These are phyloP conservation scores for Melanotaenia pygmaea DNA, from an alignment of 2,797 vertebrate genomes.

Conservation along the genomic window DNA sequence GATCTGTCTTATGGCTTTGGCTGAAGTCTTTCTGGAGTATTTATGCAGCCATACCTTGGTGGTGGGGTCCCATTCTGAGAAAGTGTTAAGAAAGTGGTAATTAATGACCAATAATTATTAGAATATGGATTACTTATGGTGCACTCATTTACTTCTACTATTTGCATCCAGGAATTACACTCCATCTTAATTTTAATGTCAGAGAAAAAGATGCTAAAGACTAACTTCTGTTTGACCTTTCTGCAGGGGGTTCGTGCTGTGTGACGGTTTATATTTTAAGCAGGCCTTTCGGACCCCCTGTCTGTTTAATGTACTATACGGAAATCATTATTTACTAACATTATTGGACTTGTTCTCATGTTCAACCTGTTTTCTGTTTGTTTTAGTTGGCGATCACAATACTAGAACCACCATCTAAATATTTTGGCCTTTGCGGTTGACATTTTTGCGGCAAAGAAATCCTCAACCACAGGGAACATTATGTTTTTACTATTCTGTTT, in stretches of 20 bases:
- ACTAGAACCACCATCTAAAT: constrained; percentile 28
- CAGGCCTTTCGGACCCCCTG: constrained; percentile 13
- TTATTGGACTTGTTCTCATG: constrained; percentile 48
- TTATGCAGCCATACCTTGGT: constrained; percentile 5
- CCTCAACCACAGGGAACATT: constrained; percentile 62
- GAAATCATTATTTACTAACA: constrained; percentile 44
- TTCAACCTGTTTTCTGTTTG: constrained; percentile 3
- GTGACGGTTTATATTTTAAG: constrained; percentile 46
- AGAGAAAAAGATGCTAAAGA: constrained; percentile 5
- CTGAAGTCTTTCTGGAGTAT: constrained; percentile 17
- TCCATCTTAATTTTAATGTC: background rate
- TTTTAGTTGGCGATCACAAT: constrained; percentile 14
- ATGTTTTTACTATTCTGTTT: constrained; percentile 63
- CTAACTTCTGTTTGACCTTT: constrained; percentile 46
- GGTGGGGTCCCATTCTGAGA: constrained; percentile 2
- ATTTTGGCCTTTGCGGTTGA: constrained; percentile 47
- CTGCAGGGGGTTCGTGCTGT: constrained; percentile 25
- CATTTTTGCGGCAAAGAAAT: constrained; percentile 65
- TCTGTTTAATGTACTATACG: constrained; percentile 43
- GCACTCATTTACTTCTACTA: constrained; percentile 12
- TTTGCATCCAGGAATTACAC: constrained; percentile 7
- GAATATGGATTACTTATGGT: constrained; percentile 1
- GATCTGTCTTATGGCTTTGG: constrained; percentile 45
- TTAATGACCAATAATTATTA: constrained; percentile 35
- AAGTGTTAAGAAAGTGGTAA: constrained; percentile 10